Percentiles rank a stretch among this genome's conserved stretches.
phyloP scores from a whole-genome alignment of 2,888 invertebrate genomes.

The Tiphia femorata region DNA sequence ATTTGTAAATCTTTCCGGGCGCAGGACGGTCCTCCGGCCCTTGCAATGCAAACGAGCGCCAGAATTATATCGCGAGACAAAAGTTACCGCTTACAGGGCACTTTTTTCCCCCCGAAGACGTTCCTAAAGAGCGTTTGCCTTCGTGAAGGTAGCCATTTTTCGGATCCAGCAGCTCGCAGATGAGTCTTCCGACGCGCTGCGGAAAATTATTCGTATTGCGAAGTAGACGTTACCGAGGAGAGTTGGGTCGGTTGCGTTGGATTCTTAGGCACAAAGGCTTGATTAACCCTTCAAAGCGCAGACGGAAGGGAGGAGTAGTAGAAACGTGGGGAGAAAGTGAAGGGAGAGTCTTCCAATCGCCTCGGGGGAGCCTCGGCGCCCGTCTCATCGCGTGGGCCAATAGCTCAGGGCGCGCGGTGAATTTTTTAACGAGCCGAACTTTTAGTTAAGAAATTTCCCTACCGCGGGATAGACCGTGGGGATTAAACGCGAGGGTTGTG shows the following conservation, averaged over 20 bases:
- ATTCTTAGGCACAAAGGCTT: constrained; percentile 43
- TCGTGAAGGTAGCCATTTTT: no score
- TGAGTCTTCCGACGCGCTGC: no score
- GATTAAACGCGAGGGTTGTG: no score
- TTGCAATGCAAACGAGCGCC: no score
- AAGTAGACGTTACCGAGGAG: constrained; percentile 34
- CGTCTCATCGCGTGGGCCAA: constrained; percentile 19
- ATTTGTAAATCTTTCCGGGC: no score
- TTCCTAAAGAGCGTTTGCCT: no score
- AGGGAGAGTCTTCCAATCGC: constrained; percentile 1
- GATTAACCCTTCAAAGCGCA: constrained; percentile 48
- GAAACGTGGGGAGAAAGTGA: constrained; percentile 22
- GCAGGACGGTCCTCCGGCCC: no score
- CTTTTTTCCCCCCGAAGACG: no score
- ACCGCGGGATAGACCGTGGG: not conserved
- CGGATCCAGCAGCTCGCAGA: no score
- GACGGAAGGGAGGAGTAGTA: not conserved
- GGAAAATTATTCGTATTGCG: not conserved
- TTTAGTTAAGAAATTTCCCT: constrained; percentile 13
- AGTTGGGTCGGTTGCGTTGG: no score
- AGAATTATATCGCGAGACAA: no score
- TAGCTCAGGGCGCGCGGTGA: constrained; percentile 35
- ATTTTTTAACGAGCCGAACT: constrained; percentile 40
- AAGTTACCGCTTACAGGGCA: no score
- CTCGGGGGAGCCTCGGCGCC: constrained; percentile 1